These are phyloP conservation scores for Drepanosiphum platanoidis DNA, from an alignment of 2,888 invertebrate genomes.

Conservation along the genomic window DNA sequence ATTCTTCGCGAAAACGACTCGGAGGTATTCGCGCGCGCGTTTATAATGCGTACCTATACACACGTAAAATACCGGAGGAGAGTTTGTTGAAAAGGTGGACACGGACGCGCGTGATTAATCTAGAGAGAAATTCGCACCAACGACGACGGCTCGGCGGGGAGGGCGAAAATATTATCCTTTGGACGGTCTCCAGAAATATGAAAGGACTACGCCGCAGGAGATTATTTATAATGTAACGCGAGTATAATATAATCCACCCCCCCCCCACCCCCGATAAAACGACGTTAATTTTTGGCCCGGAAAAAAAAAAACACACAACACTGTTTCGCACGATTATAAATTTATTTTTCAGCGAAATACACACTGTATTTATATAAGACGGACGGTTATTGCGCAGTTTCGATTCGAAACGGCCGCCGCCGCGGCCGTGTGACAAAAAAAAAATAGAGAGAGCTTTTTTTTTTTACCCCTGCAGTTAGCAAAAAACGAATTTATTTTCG, in stretches of 20 bases:
- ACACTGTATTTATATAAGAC: too few species aligned
- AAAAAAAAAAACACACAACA: not conserved
- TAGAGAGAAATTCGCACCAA: not conserved
- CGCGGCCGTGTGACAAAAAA: too few species aligned
- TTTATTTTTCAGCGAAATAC: too few species aligned
- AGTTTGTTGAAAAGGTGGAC: not conserved
- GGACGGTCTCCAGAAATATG: slow-evolving; percentile 5
- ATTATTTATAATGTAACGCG: not conserved
- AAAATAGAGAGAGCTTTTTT: too few species aligned
- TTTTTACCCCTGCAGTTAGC: too few species aligned
- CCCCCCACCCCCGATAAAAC: not conserved
- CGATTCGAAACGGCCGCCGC: too few species aligned
- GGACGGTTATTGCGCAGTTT: too few species aligned
- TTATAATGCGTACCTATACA: not conserved
- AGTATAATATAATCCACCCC: too few species aligned
- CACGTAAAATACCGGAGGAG: not conserved
- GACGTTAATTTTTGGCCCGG: slow-evolving; percentile 20
- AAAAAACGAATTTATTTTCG: too few species aligned
- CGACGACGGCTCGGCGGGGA: not conserved
- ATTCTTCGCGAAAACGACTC: not conserved
- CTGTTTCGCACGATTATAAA: too few species aligned
- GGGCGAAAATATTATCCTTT: slow-evolving; percentile 6
- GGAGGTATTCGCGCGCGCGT: not conserved
- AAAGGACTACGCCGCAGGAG: not conserved
- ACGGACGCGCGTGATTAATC: slow-evolving; percentile 30